phyloP scores from a whole-genome alignment of 1,140 invertebrate genomes.

The Hyposmocoma kahamanoa region DNA sequence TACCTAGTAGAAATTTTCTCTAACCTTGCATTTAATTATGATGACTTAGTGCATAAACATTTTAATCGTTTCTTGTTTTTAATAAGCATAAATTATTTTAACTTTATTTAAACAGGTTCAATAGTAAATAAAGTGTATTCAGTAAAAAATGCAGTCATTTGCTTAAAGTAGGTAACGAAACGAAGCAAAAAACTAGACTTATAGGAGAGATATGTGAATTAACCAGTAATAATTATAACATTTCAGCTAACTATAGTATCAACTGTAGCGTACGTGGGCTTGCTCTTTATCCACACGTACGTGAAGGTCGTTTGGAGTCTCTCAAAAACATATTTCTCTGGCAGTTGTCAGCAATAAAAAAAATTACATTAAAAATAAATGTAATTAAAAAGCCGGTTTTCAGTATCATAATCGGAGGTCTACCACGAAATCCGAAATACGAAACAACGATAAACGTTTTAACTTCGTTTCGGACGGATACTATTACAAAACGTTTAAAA shows the following conservation, averaged over 20 bases:
- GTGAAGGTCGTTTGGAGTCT: no score
- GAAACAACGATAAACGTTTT: no score
- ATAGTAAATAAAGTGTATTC: slow-evolving; percentile 5
- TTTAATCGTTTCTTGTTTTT: slow-evolving; percentile 1
- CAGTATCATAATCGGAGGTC: no score
- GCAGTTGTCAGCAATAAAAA: no score
- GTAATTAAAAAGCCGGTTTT: no score
- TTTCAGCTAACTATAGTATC: slow-evolving; percentile 2
- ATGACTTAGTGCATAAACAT: slow-evolving; percentile 22
- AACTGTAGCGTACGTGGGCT: not conserved
- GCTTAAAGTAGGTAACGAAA: slow-evolving; percentile 5
- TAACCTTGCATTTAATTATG: slow-evolving; percentile 28
- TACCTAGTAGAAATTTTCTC: slow-evolving; percentile 29
- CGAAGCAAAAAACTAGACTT: slow-evolving; percentile 8
- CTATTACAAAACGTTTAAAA: no score
- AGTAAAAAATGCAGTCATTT: slow-evolving; percentile 15
- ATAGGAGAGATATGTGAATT: slow-evolving; percentile 19
- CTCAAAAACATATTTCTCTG: no score
- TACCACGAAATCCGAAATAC: no score
- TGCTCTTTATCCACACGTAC: no score
- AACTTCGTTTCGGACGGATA: no score
- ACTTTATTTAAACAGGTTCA: slow-evolving; percentile 16
- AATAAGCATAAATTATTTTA: not conserved
- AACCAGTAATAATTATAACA: not conserved
- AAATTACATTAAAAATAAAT: no score